Evolutionary conservation across 2,113 vertebrate species (phyloP), one percentile per base, ranked within the genome.

Genomic region (Zapus hudsonius): DNA sequence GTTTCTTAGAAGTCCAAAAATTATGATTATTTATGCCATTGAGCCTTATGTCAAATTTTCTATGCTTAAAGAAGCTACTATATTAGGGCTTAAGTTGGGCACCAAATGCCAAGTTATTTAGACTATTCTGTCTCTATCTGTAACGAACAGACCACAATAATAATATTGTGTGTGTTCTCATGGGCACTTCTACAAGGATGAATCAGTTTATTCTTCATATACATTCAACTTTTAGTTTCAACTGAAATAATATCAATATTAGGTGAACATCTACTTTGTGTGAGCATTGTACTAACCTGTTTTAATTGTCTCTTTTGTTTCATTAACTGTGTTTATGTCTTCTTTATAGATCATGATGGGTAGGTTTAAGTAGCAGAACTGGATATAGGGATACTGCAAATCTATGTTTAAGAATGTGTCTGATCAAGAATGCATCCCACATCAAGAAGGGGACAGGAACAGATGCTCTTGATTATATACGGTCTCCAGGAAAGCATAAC

Each of bases 51-150:
- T 84, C 64, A 69, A 81, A 40, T 67, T 93, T 74, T 93, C 52
- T 70, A 27, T 72, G 23, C 47, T 87, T 81, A 89, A 70, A 81
- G 84, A 84, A 87, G 9, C 63, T 22, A 63, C 70, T 79, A 59
- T 17, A 19, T n/a, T 47, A 82, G 25, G 85, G 38, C 22, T 93
- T 78, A 90, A 81, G 38, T 64, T 93, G 42, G 47, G 16, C 47
- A 74, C 33, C 69, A 87, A 44, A 78, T 95, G 2, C 19, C 40
- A 47, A 52, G 7, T 9, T 73, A 57, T 40, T 64, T 81, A 85
- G 31, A 87, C 74, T 33, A 55, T 25, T 73, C 66, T 87, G n/a
- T 75, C 73, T 90, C 63, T 87, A 25, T 76, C 80, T 85, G 72
- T 23, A n/a, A 67, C 66, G 78, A 84, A 9, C 16, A 78, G 25